Evolutionary conservation across 2,888 invertebrate species (phyloP), one percentile per base, ranked within the genome.

Genomic region (Choreutis nemorana): DNA sequence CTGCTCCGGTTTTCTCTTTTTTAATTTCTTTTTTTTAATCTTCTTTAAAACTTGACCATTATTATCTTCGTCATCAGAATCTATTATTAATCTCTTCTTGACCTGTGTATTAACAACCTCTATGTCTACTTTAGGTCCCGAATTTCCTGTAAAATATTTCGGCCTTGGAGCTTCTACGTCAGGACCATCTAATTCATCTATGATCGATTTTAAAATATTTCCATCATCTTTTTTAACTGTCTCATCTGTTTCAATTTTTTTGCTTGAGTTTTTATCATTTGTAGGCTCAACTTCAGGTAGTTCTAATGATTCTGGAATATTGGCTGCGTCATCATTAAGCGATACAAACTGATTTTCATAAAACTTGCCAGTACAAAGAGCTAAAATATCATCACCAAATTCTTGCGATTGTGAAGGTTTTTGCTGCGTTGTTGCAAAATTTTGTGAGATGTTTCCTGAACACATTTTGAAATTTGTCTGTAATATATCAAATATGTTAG

Each of bases 321-420:
- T 12, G 21, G 23, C 9, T 3, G 4, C 2, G 54, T 33, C 9
- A 14, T 26, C 20, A 56, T 40, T 39, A 4, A 24, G 61, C 20
- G 70, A 56, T 23, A 75, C 43, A 37, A 75, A 70, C 33, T 62
- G 53, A 28, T 70, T 72, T 13, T 77, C 68, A 43, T 75, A 81
- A 46, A 84, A 84, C 34, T 80, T 70, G 1, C 84, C 84, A 3
- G 84, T 84, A 41, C 84, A 84, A 8, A 84, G 46, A 3, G 64
- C 81, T 24, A 81, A 42, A 3, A 84, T 46, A 41, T 82, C 80
- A 34, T 77, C 79, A 21, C 81, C 79, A 26, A 79, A 54, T 28
- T 59, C 48, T 42, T 57, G 61, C 2, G 67, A 62, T 29, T 64
- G 55, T 7, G 70, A 56, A 2, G 47, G 31, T 26, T 64, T 63